Conservation (phyloP, 2,888 invertebrate species). For the Andricus quercusramuli region DNA sequence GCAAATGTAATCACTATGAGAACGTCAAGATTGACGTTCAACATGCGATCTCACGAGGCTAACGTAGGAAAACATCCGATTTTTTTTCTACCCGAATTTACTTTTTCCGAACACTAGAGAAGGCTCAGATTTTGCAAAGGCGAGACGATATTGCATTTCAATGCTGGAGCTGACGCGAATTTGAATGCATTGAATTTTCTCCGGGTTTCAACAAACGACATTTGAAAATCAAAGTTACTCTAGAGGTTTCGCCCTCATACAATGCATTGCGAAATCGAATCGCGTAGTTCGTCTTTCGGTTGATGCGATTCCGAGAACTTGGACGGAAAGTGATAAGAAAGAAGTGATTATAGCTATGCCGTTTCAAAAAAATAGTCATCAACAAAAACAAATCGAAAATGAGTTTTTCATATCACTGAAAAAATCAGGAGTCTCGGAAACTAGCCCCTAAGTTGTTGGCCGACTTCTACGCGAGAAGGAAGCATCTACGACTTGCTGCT, state of each 20-base stretch:
- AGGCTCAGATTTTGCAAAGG: not conserved
- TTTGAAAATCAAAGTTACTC: conserved; percentile 9
- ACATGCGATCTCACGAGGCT: conserved; percentile 9
- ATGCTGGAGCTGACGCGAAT: not conserved
- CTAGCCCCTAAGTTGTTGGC: too few relatives aligned
- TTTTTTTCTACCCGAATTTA: not conserved
- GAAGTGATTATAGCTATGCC: not conserved
- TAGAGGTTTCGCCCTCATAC: not conserved
- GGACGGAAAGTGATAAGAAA: not conserved
- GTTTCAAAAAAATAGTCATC: too few relatives aligned
- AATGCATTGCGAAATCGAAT: conserved; percentile 1
- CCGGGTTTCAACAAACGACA: not conserved
- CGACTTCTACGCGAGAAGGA: too few relatives aligned
- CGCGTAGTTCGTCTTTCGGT: not conserved
- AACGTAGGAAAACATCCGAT: conserved; percentile 20
- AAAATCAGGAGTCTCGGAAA: too few relatives aligned
- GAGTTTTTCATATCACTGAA: too few relatives aligned
- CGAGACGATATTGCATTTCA: conserved; percentile 20
- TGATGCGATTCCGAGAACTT: conserved; percentile 6
- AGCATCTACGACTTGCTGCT: too few relatives aligned
- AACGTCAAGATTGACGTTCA: conserved; percentile 16
- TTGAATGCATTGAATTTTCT: not conserved
- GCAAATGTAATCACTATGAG: conserved; percentile 22
- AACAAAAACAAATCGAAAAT: too few relatives aligned
- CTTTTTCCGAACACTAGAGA: not conserved